Percentiles rank a stretch among this genome's conserved stretches.
phyloP scores from a whole-genome alignment of 2,888 invertebrate species.

The Pteria penguin region DNA sequence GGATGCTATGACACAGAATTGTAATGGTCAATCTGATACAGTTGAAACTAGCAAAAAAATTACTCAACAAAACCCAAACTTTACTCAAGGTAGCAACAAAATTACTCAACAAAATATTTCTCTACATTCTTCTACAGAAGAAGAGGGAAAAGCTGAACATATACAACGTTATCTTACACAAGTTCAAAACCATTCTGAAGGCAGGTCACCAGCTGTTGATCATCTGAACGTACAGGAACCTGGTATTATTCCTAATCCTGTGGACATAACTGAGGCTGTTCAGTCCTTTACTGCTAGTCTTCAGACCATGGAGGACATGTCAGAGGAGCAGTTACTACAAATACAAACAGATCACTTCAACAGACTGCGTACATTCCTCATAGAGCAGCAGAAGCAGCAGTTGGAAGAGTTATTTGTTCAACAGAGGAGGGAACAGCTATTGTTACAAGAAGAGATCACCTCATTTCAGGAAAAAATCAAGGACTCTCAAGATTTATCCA shows the following conservation, averaged over 20 bases:
- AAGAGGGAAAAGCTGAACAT: constrained; percentile 75
- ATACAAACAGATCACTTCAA: constrained; percentile 72
- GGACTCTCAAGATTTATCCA: constrained; percentile 34
- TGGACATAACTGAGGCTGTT: constrained; percentile 50
- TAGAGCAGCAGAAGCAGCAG: constrained; percentile 83
- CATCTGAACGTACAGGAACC: not conserved
- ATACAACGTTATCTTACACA: constrained; percentile 73
- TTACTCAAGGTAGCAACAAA: not conserved
- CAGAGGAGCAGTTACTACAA: constrained; percentile 63
- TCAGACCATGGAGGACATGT: constrained; percentile 54
- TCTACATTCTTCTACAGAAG: constrained; percentile 51
- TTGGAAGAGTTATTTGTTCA: constrained; percentile 76
- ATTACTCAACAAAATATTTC: constrained; percentile 20
- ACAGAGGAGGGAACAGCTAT: constrained; percentile 82
- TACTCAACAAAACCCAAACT: not conserved
- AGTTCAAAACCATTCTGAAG: constrained; percentile 63
- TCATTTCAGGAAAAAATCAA: constrained; percentile 45
- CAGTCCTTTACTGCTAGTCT: constrained; percentile 55
- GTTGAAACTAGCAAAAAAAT: not conserved
- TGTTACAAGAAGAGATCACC: constrained; percentile 67
- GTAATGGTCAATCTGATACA: no score
- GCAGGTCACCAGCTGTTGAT: constrained; percentile 13
- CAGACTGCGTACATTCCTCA: constrained; percentile 65
- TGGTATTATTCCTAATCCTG: constrained; percentile 9
- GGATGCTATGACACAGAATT: constrained; percentile 3